Conservation (phyloP, 2,113 vertebrate genomes). For the Crypturellus undulatus region DNA sequence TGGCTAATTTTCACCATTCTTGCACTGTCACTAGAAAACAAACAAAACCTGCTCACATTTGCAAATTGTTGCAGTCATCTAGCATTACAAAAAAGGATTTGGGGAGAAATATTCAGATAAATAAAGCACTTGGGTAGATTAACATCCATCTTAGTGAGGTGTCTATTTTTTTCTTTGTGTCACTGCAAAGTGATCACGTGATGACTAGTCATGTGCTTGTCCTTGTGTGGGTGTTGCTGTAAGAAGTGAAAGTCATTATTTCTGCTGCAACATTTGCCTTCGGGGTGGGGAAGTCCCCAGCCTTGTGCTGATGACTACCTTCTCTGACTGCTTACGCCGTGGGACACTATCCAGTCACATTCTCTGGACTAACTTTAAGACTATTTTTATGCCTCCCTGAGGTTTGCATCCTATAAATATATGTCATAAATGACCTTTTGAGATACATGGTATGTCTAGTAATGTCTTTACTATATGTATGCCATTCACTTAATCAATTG, state of each 20-base stretch:
- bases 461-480: neutral
- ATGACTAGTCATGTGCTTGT: neutral
- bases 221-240: neutral
- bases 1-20: neutral
- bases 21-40: neutral
- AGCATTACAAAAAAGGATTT: fast-evolving
- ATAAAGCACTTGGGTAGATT: neutral
- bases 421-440: neutral
- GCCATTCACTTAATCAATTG: neutral
- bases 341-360: neutral
- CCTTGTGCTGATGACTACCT: neutral
- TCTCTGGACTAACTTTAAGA: neutral
- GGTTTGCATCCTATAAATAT: neutral
- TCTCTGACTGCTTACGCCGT: neutral
- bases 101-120: neutral
- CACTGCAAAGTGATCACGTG: neutral
- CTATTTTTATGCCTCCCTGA: neutral
- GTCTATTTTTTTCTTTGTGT: neutral
- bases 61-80: neutral
- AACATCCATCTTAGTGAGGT: neutral
- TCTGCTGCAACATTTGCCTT: conserved; percentile 9
- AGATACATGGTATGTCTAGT: neutral
- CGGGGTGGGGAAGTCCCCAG: conserved; percentile 1
- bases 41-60: neutral
- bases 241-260: conserved; percentile 44